Conservation (phyloP, 2,797 vertebrate genomes). For the Mormyrops attenuatus region DNA sequence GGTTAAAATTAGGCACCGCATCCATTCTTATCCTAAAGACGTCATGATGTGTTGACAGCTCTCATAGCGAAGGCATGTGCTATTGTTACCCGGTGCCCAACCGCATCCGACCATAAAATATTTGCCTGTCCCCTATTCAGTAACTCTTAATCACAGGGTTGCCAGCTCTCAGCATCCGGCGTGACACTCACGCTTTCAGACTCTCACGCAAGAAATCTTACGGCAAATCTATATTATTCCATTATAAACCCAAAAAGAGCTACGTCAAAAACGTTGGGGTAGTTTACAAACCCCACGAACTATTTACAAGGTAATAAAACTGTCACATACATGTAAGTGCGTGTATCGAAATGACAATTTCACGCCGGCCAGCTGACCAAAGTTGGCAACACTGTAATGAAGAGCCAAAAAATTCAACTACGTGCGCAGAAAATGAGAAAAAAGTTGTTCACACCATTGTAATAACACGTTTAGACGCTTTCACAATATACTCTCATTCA, state of each 20-base stretch:
- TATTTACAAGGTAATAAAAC: not conserved
- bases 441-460: not conserved
- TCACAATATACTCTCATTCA: too few relatives aligned
- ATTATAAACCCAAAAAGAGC: not conserved
- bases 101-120: slow-evolving; percentile 54
- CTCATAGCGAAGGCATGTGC: slow-evolving; percentile 81
- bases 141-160: not conserved
- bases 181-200: not conserved
- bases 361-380: not conserved
- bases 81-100: slow-evolving; percentile 71
- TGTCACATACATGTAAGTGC: not conserved
- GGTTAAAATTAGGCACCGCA: slow-evolving; percentile 86
- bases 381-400: not conserved
- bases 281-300: not conserved
- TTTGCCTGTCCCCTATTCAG: not conserved
- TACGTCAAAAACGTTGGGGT: not conserved
- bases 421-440: not conserved
- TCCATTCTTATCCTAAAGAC: slow-evolving; percentile 80
- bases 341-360: not conserved
- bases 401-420: not conserved
- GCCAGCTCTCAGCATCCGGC: not conserved
- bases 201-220: not conserved
- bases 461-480: not conserved
- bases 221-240: not conserved
- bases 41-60: slow-evolving; percentile 92